phyloP scores from a whole-genome alignment of 2,797 vertebrate genomes.

The Syndactyla subalaris region DNA sequence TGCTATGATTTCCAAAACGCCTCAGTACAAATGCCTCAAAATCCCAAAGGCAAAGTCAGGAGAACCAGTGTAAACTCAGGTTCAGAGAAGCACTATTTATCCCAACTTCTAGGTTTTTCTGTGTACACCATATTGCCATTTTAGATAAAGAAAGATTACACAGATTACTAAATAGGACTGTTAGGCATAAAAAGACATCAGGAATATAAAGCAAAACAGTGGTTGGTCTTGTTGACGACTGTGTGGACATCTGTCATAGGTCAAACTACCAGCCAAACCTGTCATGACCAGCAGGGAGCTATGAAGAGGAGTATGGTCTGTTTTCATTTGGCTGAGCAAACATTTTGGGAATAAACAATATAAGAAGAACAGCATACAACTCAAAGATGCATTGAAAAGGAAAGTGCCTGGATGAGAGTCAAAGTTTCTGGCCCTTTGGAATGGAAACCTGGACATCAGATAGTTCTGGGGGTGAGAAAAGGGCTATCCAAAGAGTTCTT shows the following conservation, averaged over 20 bases:
- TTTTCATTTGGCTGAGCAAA: not conserved
- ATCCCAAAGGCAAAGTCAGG: not conserved
- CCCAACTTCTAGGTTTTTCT: not conserved
- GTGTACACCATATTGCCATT: not conserved
- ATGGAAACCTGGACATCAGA: fast-evolving
- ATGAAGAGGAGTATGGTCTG: not conserved
- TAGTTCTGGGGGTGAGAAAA: not conserved
- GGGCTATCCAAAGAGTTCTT: not conserved
- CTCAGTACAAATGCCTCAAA: not conserved
- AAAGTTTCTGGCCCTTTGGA: not conserved
- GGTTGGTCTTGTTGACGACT: conserved; percentile 21
- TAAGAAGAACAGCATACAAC: not conserved
- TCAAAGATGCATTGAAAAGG: not conserved
- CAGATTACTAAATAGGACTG: not conserved
- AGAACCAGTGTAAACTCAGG: not conserved
- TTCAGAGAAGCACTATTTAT: not conserved
- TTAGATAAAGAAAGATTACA: not conserved
- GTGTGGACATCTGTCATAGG: conserved; percentile 43
- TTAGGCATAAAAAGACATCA: not conserved
- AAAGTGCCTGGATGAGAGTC: not conserved
- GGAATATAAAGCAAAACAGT: conserved; percentile 23
- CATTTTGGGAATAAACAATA: not conserved
- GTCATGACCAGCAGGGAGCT: conserved; percentile 2
- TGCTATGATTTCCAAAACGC: not conserved
- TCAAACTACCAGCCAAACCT: conserved; percentile 40